phyloP scores from a whole-genome alignment of 2,113 vertebrate species.

The Vulpes vulpes region DNA sequence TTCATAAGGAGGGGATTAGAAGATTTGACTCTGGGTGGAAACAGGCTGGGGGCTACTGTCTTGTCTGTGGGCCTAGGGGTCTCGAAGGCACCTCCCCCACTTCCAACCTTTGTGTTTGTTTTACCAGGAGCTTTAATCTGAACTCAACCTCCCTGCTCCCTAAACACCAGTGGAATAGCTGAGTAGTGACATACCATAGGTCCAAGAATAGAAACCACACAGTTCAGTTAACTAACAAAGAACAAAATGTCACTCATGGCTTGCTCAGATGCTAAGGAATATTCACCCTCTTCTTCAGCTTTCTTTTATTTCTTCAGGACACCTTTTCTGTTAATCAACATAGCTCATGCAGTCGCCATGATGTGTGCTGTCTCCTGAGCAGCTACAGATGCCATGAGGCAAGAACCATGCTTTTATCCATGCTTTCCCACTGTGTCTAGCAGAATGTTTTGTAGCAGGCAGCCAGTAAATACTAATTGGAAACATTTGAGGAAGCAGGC shows the following conservation, averaged over 20 bases:
- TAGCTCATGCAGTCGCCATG: background rate
- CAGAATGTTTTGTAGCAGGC: background rate
- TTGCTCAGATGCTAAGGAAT: constrained; percentile 32
- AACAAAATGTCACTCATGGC: background rate
- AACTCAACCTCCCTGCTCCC: background rate
- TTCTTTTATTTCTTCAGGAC: background rate
- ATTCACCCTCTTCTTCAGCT: background rate
- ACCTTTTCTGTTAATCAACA: background rate
- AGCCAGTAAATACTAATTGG: background rate
- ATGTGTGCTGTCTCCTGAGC: background rate
- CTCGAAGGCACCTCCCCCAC: background rate
- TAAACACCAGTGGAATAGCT: background rate
- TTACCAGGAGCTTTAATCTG: background rate
- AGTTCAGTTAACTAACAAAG: background rate
- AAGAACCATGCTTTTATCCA: background rate
- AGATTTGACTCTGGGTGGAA: constrained; percentile 45
- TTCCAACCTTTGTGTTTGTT: background rate
- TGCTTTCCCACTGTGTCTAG: background rate
- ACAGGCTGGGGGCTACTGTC: constrained; percentile 37
- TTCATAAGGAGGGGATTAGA: background rate
- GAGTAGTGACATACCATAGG: background rate
- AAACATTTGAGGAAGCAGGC: background rate
- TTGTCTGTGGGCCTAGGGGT: background rate
- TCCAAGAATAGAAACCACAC: constrained; percentile 41
- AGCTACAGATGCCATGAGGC: background rate